Conservation (phyloP, 1,140 invertebrate species). For the Tetragnatha versicolor region DNA sequence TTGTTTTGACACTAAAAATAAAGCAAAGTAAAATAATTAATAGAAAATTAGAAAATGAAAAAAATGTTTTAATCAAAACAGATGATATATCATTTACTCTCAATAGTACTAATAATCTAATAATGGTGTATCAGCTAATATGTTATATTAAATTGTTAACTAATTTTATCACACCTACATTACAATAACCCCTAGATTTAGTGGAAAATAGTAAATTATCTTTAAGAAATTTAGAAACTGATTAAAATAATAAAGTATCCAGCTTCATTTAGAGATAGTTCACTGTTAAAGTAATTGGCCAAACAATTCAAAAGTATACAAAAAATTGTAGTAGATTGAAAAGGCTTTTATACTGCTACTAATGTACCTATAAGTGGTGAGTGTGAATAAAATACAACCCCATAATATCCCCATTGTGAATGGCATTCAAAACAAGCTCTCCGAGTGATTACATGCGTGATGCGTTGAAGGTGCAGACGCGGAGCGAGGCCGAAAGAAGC, state of each 20-base stretch:
- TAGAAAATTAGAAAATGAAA: not conserved
- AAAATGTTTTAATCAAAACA: not conserved
- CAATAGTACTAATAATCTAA: not conserved
- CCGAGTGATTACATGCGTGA: constrained; percentile 77
- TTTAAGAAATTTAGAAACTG: too few relatives aligned
- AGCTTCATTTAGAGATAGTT: too few relatives aligned
- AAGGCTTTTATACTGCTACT: not conserved
- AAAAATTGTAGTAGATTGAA: not conserved
- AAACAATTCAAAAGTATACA: too few relatives aligned
- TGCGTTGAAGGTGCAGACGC: constrained; percentile 68
- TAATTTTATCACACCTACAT: not conserved
- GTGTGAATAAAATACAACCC: too few relatives aligned
- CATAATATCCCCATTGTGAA: too few relatives aligned
- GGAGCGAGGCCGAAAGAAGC: not conserved
- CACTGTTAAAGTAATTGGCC: too few relatives aligned
- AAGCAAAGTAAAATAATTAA: too few relatives aligned
- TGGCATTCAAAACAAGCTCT: too few relatives aligned
- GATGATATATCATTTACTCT: not conserved
- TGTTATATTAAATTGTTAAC: not conserved
- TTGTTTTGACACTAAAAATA: too few relatives aligned
- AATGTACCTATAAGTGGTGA: not conserved
- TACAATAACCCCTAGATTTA: not conserved
- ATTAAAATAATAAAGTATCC: too few relatives aligned
- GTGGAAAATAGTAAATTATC: not conserved
- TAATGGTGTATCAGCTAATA: not conserved